These are phyloP conservation scores for Apodemia hepburni DNA, from an alignment of 2,888 invertebrate species.

Conservation along the genomic window DNA sequence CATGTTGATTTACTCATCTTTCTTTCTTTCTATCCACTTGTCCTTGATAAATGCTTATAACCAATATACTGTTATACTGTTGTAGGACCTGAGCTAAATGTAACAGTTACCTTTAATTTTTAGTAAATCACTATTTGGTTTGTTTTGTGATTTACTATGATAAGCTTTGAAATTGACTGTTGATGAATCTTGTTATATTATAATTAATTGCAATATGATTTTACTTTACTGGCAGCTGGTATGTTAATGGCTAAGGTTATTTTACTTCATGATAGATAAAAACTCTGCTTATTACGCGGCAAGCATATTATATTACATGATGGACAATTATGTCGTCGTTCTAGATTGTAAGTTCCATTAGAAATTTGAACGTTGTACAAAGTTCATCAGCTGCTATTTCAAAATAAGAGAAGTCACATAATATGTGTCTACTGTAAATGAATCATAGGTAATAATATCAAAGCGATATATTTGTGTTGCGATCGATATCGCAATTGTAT, in stretches of 20 bases:
- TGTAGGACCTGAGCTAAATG: not conserved
- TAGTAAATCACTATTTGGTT: not conserved
- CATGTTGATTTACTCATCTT: too few species aligned
- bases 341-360: not conserved
- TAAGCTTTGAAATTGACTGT: not conserved
- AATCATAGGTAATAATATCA: constrained; percentile 11
- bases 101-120: not conserved
- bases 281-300: not conserved
- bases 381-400: constrained; percentile 1
- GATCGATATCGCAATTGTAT: constrained; percentile 1
- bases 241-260: not conserved
- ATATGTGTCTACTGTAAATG: constrained; percentile 4
- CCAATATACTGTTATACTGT: too few species aligned
- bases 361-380: not conserved
- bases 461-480: constrained; percentile 8
- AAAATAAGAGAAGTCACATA: not conserved
- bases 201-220: constrained; percentile 6
- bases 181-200: constrained; percentile 9
- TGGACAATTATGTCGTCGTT: constrained; percentile 6
- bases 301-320: not conserved
- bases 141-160: not conserved
- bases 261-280: not conserved
- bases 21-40: too few species aligned
- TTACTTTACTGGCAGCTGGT: constrained; percentile 2
- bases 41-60: not conserved